Conservation (phyloP, 2,113 vertebrate genomes). For the Phrynosoma platyrhinos region DNA sequence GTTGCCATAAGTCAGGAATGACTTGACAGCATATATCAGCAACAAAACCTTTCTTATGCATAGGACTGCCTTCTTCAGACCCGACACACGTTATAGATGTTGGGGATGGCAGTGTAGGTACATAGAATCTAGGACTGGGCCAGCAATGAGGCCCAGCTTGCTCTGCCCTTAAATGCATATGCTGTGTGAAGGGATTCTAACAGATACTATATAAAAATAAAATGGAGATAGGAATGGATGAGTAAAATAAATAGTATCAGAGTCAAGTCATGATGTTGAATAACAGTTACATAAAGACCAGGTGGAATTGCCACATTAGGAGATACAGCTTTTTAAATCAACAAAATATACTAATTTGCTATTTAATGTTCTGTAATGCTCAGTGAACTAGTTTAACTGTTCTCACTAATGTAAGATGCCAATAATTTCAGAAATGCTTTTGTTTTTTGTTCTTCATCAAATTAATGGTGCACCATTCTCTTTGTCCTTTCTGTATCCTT, state of each 20-base stretch:
- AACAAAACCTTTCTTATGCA: not conserved
- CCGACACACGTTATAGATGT: not conserved
- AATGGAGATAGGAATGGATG: not conserved
- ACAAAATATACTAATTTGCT: constrained; percentile 5
- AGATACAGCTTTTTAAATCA: not conserved
- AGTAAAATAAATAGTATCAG: not conserved
- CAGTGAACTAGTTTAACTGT: not conserved
- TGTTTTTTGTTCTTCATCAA: constrained; percentile 21
- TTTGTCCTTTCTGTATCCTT: constrained; percentile 37
- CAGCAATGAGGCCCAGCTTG: no score
- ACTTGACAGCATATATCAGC: no score
- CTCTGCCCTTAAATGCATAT: not conserved
- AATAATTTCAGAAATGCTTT: constrained; percentile 25
- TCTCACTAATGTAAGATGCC: not conserved
- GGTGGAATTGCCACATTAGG: not conserved
- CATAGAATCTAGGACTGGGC: not conserved
- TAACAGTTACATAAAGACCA: not conserved
- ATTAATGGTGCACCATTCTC: not conserved
- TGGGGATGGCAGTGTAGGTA: not conserved
- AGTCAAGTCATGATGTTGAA: not conserved
- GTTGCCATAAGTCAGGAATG: no score
- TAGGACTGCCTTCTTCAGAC: not conserved
- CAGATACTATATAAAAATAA: not conserved
- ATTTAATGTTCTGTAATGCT: not conserved
- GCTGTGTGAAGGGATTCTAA: not conserved